Evolutionary conservation across 2,888 invertebrate genomes (phyloP), one percentile per base, ranked within the genome.

Genomic region (Drosophila mimetica): DNA sequence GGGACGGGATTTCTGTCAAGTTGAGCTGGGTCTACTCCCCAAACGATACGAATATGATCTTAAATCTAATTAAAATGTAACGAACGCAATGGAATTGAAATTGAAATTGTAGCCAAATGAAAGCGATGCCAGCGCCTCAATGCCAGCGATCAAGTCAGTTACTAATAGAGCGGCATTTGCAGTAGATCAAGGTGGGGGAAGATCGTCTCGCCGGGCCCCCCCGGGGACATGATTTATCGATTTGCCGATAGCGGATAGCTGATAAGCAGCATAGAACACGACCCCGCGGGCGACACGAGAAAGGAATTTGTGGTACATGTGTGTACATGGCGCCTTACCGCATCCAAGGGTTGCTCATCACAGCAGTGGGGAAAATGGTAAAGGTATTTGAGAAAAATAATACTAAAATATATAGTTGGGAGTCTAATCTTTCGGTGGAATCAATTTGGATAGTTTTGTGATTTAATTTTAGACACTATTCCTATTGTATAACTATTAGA

Each of bases 91-190:
- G 79, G 58, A 74, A 77, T 60, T 75, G 55, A 14, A 74, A 66
- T 60, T 30, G 60, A 25, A 60, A 44, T 63, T 44, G 51, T 64
- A 51, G 63, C 42, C 48, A 60, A 44, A 60, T 44, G 76, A 74
- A 80, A 83, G 66, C 58, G 76, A 83, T 80, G 65, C 76, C 59
- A 41, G 63, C 51, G 44, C 28, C 55, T 67, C 84, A 80, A 80
- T 83, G 79, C 32, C 81, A 72, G 54, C 52, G 18, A 16, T 25
- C 51, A 60, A 55, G 42, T 39, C 36, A 30, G 11, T 37, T 51
- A 9, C 55, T 13, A 25, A 14, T 50, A 28, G 28, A 44, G 30
- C 32, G 18, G 54, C 14, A 14, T 11, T 22, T 25, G 5, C 57
- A 60, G 44, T 47, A 39, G 60, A 67, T 58, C 67, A 67, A 67